These are phyloP conservation scores for Eucera pruinosa DNA, from an alignment of 2,888 invertebrate species.

Conservation along the genomic window DNA sequence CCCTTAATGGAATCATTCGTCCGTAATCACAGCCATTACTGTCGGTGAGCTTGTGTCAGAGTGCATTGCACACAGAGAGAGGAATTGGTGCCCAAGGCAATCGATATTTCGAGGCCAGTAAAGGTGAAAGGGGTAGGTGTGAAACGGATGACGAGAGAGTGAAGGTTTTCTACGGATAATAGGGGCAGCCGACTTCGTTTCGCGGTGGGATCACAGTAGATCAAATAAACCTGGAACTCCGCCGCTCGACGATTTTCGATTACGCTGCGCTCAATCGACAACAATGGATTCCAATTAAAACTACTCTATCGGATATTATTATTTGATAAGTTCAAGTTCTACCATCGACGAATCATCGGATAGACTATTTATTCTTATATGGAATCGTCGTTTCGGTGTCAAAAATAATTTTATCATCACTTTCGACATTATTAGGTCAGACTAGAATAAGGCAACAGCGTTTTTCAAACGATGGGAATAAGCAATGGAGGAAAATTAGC, in stretches of 20 bases:
- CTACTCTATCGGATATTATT: too few species aligned
- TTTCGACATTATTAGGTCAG: too few species aligned
- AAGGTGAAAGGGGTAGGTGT: conserved; percentile 73
- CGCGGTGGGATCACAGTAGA: conserved; percentile 49
- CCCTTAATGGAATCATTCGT: conserved; percentile 67
- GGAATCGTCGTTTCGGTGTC: too few species aligned
- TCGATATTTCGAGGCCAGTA: conserved; percentile 72
- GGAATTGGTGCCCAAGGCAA: conserved; percentile 66
- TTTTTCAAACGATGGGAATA: too few species aligned
- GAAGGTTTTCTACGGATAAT: conserved; percentile 72
- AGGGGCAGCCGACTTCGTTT: conserved; percentile 64
- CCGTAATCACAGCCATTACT: conserved; percentile 72
- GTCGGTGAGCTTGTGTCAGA: conserved; percentile 55
- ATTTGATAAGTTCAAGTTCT: too few species aligned
- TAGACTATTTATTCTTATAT: too few species aligned
- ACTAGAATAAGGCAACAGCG: too few species aligned
- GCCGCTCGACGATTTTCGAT: conserved; percentile 18
- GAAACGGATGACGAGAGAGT: conserved; percentile 66
- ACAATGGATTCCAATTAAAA: too few species aligned
- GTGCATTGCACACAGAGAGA: conserved; percentile 45
- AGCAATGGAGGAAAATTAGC: too few species aligned
- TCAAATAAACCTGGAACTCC: conserved; percentile 54
- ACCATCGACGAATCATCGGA: too few species aligned
- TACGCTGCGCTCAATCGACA: conserved; percentile 39
- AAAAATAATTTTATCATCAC: too few species aligned